phyloP scores from a whole-genome alignment of 2,797 vertebrate genomes.

The Trichosurus vulpecula region DNA sequence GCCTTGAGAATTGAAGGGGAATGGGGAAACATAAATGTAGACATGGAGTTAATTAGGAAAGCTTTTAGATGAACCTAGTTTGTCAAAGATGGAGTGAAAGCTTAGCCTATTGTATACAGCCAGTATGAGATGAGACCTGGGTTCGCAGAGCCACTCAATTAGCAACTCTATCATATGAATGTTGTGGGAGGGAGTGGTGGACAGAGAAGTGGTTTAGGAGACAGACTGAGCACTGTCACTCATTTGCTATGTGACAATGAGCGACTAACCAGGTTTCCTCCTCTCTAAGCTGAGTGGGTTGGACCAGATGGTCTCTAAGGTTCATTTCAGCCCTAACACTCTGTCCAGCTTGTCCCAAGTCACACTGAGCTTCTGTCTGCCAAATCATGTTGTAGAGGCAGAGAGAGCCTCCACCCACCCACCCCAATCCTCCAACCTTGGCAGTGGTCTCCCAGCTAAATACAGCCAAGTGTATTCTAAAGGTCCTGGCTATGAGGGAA shows the following conservation, averaged over 20 bases:
- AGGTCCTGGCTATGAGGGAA: background rate
- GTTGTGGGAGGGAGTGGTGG: background rate
- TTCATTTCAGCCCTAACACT: background rate
- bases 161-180: background rate
- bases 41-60: background rate
- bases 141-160: background rate
- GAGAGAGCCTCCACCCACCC: background rate
- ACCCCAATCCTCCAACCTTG: background rate
- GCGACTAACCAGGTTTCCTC: background rate
- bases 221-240: background rate
- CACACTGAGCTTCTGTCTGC: background rate
- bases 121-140: background rate
- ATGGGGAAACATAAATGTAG: background rate
- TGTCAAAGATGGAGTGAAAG: background rate
- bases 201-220: background rate
- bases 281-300: too few relatives aligned
- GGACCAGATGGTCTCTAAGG: rapidly evolving
- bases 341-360: background rate
- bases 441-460: background rate
- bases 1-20: background rate
- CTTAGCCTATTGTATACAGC: background rate
- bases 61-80: background rate
- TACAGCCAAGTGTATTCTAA: background rate
- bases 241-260: background rate
- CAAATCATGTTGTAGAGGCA: background rate